These are phyloP conservation scores for Cotesia typhae DNA, from an alignment of 1,140 invertebrate genomes.

Conservation along the genomic window DNA sequence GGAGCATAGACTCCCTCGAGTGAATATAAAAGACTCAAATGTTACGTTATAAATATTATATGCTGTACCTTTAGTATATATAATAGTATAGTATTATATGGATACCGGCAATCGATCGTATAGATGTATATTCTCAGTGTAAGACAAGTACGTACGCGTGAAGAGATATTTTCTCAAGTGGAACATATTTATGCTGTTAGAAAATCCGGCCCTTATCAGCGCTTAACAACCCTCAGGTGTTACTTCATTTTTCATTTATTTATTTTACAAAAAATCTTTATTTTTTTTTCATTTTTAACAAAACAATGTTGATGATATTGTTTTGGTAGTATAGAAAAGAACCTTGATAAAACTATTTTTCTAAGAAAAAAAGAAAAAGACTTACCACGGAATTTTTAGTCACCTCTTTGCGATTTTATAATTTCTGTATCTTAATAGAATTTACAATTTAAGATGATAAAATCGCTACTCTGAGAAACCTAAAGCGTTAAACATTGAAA, in stretches of 20 bases:
- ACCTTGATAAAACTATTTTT: no score
- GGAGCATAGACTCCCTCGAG: slow-evolving; percentile 10
- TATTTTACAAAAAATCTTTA: not conserved
- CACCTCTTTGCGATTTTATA: no score
- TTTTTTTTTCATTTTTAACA: no score
- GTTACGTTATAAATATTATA: not conserved
- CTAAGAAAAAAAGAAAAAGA: no score
- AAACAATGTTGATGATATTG: no score
- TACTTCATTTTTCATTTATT: no score
- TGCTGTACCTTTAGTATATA: not conserved
- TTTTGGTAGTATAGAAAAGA: no score
- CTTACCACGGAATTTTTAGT: no score
- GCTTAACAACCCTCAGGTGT: not conserved
- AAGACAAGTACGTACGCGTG: not conserved
- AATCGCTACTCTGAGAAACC: no score
- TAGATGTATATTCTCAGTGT: not conserved
- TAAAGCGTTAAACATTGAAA: no score
- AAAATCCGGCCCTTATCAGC: slow-evolving; percentile 7
- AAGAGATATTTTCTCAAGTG: slow-evolving; percentile 13
- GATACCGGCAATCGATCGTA: slow-evolving; percentile 2
- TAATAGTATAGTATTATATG: not conserved
- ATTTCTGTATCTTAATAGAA: no score
- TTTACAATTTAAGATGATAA: no score
- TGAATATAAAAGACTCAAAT: slow-evolving; percentile 11
- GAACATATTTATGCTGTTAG: slow-evolving; percentile 9